Conservation (phyloP, 2,797 vertebrate species). For the Parambassis ranga region DNA sequence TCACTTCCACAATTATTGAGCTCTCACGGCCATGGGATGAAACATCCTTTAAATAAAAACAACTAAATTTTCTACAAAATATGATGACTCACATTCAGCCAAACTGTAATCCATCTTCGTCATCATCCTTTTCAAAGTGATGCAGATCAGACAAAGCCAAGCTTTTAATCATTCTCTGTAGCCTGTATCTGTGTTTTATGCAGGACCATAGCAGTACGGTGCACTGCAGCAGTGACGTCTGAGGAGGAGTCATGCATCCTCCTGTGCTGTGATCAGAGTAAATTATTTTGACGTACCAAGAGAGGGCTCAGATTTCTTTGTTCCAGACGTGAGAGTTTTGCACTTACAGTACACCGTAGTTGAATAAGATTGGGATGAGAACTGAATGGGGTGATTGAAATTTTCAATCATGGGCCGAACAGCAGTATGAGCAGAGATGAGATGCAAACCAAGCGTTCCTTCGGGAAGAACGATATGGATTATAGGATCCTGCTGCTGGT, state of each 20-base stretch:
- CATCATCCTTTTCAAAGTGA: background rate
- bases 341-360: constrained; percentile 42
- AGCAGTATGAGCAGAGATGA: constrained; percentile 58
- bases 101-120: background rate
- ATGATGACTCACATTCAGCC: background rate
- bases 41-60: background rate
- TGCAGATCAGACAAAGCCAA: background rate
- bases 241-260: constrained; percentile 8
- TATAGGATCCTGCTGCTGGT: constrained; percentile 65
- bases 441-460: constrained; percentile 72
- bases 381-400: constrained; percentile 67
- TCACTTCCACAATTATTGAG: background rate
- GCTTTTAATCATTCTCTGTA: background rate
- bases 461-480: constrained; percentile 68
- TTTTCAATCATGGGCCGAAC: constrained; percentile 64
- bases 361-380: constrained; percentile 44
- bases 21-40: background rate
- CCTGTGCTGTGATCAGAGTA: constrained; percentile 28
- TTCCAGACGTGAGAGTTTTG: constrained; percentile 41
- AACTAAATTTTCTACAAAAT: background rate
- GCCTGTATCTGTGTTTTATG: constrained; percentile 3
- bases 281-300: constrained; percentile 43
- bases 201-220: background rate
- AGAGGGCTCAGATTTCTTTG: constrained; percentile 40
- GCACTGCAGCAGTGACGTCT: background rate